A percentile compares a stretch with the other conserved stretches of the same genome.
These are phyloP conservation scores for Fragum fragum DNA, from an alignment of 2,888 invertebrate genomes.

Conservation along the genomic window DNA sequence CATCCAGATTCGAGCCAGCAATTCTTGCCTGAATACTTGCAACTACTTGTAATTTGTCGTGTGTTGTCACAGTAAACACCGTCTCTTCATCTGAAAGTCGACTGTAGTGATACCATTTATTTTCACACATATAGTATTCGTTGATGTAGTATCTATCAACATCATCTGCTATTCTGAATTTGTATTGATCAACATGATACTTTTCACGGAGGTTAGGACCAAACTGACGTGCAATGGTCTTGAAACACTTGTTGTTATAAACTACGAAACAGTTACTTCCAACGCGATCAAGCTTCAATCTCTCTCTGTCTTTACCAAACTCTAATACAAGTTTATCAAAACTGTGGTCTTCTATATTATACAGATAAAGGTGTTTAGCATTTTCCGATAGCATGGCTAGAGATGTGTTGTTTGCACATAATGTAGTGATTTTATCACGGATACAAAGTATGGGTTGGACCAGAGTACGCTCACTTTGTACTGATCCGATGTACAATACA, in stretches of 20 bases:
- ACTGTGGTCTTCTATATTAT: neutral
- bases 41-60: neutral
- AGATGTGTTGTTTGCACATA: neutral
- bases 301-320: neutral
- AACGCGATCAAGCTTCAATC: neutral
- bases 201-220: constrained; percentile 20
- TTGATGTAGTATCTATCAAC: neutral
- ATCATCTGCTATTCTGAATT: neutral
- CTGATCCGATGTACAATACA: neutral
- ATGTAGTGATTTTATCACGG: neutral
- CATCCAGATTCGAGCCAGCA: too few relatives aligned
- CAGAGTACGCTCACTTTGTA: neutral
- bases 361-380: neutral
- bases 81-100: neutral
- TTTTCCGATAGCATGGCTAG: neutral
- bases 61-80: constrained; percentile 11
- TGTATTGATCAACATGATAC: neutral
- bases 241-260: constrained; percentile 22
- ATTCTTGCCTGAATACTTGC: neutral
- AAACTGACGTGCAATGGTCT: neutral
- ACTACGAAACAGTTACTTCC: constrained; percentile 36
- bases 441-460: neutral
- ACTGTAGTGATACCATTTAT: constrained; percentile 18
- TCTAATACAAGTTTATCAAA: neutral
- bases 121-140: constrained; percentile 15